A percentile compares a stretch with the other conserved stretches of the same genome.
These are phyloP conservation scores for cattle (Bos taurus) DNA, from an alignment of 2,113 vertebrate genomes.

Conservation along the genomic window DNA sequence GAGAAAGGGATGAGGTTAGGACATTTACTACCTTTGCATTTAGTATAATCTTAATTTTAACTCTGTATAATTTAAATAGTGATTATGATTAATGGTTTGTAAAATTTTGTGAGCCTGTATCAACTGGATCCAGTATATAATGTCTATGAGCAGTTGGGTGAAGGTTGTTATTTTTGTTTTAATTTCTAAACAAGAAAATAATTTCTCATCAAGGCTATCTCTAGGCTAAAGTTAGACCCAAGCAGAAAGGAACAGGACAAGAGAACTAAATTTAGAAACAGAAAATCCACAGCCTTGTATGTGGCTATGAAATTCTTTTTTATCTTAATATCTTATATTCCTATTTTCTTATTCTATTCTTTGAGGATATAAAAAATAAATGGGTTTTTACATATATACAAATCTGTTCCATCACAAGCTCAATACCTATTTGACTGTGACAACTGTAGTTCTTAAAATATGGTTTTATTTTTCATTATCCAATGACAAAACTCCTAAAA, in stretches of 20 bases:
- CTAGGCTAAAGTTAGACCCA: not conserved
- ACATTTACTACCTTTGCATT: not conserved
- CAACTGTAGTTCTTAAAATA: not conserved
- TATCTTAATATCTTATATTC: not conserved
- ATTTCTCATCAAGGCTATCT: not conserved
- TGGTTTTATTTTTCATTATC: not conserved
- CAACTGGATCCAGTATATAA: not conserved
- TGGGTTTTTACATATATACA: not conserved
- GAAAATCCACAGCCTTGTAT: not conserved
- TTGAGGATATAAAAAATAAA: not conserved
- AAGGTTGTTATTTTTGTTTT: not conserved
- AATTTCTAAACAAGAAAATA: not conserved
- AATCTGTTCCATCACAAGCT: not conserved
- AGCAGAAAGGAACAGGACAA: not conserved
- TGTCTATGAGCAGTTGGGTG: not conserved
- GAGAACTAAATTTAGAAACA: not conserved
- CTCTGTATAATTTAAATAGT: not conserved
- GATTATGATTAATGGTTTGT: not conserved
- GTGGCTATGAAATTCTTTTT: not conserved
- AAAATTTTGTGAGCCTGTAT: not conserved
- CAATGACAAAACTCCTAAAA: not conserved
- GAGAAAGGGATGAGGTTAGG: not conserved
- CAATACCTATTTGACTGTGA: not conserved
- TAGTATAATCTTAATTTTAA: not conserved
- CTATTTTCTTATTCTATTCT: not conserved